Conservation (phyloP, 2,797 vertebrate genomes). For the Ambastaia sidthimunki region DNA sequence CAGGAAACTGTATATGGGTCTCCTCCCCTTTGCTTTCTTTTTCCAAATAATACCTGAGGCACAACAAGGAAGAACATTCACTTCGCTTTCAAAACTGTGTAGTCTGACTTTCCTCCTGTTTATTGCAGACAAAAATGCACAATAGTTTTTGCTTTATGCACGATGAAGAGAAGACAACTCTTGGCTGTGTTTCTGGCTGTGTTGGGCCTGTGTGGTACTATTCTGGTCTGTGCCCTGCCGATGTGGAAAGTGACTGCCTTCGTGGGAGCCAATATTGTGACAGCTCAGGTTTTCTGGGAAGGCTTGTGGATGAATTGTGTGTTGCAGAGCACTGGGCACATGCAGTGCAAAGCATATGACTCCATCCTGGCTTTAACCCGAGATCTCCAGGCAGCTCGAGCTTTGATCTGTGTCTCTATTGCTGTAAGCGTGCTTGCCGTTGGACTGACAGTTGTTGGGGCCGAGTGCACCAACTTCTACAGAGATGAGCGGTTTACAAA, state of each 20-base stretch:
- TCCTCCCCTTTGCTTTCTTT: constrained; percentile 63
- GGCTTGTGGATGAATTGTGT: constrained; percentile 84
- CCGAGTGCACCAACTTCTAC: constrained; percentile 73
- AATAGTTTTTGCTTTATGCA: not conserved
- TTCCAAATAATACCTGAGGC: constrained; percentile 48
- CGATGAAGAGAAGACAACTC: constrained; percentile 70
- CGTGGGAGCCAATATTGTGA: constrained; percentile 75
- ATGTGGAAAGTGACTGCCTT: constrained; percentile 80
- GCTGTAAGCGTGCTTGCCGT: constrained; percentile 71
- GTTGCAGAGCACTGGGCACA: constrained; percentile 77
- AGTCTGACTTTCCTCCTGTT: not conserved
- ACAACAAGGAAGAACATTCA: constrained; percentile 46
- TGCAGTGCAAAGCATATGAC: constrained; percentile 77
- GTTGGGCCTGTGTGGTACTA: constrained; percentile 75
- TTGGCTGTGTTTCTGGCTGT: constrained; percentile 71
- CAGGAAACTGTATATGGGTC: constrained; percentile 68
- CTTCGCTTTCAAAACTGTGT: not conserved
- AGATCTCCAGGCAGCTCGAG: constrained; percentile 74
- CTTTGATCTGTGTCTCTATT: constrained; percentile 74
- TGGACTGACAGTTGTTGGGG: constrained; percentile 72
- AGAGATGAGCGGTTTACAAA: constrained; percentile 66
- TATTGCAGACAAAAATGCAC: not conserved
- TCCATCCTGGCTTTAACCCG: constrained; percentile 75
- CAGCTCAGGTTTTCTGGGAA: constrained; percentile 76
- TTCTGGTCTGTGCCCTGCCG: constrained; percentile 75